Base-by-base conservation (phyloP, 2,888 invertebrate genomes). In the Nematopogon swammerdamellus region DNA sequence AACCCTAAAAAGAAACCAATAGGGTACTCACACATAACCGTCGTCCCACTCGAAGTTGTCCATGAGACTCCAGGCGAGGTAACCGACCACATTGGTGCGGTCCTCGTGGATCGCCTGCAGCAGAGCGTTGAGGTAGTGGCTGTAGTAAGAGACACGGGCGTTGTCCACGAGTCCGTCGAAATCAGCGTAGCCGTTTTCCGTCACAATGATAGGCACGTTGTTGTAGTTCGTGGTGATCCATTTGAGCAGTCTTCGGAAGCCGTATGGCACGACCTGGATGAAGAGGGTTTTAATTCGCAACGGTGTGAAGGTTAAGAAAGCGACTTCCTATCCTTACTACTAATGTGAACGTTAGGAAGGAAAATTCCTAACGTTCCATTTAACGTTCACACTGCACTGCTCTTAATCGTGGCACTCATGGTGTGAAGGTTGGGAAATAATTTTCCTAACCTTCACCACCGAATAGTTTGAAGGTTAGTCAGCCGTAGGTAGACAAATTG, bases 21-120 rank as follows among this genome's bases (percentile, higher is more conserved):
- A n/a, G n/a, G n/a, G n/a, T n/a, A 81, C 85, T 84, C 79, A 87
- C 83, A 83, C 83, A 67, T 86, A 93, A 49, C 92, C 92, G 50
- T 82, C 82, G 51, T 82, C 81, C 92, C 92, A 93, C 68, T 93
- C 92, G 64, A 88, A 90, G 63, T 90, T 90, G 63, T 94, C 92
- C 85, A 92, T 85, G 46, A 93, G 68, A 60, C 89, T 89, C 91
- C 92, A 92, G 6, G 86, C 86, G 51, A 89, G 85, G 67, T 92
- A 94, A 0, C 88, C 89, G 18, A 71, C 69, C 2, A 88, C 82
- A 56, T 85, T 85, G 56, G 82, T 85, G 2, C 80, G 80, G 63
- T 87, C 86, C 55, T 83, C 81, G 43, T 79, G 67, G 2, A 87
- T 65, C 2, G 79, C 73, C 53, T 80, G 72, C 19, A 81, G 63